These are phyloP conservation scores for Bothrops jararaca DNA, from an alignment of 2,113 vertebrate species.

Conservation along the genomic window DNA sequence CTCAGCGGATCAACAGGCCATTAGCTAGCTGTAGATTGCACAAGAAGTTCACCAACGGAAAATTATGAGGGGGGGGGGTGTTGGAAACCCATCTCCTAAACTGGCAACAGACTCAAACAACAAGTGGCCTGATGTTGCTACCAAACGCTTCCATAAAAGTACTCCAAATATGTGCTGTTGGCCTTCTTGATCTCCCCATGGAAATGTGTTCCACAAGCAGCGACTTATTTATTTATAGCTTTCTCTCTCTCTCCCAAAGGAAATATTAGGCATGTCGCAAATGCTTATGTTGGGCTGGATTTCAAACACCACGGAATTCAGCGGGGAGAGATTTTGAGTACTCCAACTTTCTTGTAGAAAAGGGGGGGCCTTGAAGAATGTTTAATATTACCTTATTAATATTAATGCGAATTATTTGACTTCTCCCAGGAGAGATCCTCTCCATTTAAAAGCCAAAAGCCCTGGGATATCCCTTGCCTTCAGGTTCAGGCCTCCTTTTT, in stretches of 20 bases:
- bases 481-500: not conserved
- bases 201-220: conserved; percentile 20
- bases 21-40: not conserved
- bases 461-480: not conserved
- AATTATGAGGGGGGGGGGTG: not conserved
- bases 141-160: conserved; percentile 6
- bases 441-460: not conserved
- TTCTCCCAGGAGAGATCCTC: not conserved
- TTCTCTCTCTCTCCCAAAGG: not conserved
- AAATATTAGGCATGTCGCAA: not conserved
- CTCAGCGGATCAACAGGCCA: not conserved
- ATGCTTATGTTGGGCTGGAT: not conserved
- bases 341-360: not conserved
- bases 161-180: conserved; percentile 15
- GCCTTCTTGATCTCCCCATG: conserved; percentile 21
- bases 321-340: not conserved
- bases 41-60: not conserved
- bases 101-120: not conserved
- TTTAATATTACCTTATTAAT: not conserved
- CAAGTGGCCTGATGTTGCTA: not conserved
- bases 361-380: not conserved
- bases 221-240: conserved; percentile 21
- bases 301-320: conserved; percentile 8
- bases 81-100: not conserved
- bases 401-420: not conserved